These are phyloP conservation scores for Sebastes jordani DNA, from an alignment of 2,797 vertebrate genomes.

Conservation along the genomic window DNA sequence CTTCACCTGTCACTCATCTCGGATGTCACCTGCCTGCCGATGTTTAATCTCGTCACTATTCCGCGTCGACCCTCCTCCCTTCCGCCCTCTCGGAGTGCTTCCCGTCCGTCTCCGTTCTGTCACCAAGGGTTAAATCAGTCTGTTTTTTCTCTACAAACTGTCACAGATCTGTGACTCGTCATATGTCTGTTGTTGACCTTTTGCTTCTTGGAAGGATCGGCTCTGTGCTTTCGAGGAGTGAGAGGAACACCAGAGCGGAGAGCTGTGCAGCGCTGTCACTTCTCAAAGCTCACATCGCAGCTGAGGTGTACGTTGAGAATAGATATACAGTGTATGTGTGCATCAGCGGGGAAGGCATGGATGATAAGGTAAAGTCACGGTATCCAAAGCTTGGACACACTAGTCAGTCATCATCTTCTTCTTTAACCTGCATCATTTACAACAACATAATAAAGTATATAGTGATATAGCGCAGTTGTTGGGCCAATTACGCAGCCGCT, in stretches of 20 bases:
- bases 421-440: neutral
- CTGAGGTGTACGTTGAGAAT: neutral
- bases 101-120: constrained; percentile 21
- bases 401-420: neutral
- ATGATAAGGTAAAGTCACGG: neutral
- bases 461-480: neutral
- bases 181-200: constrained; percentile 50
- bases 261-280: constrained; percentile 3
- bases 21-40: constrained; percentile 53
- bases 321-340: neutral
- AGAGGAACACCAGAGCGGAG: constrained; percentile 3
- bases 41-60: constrained; percentile 9
- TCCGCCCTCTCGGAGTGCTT: neutral
- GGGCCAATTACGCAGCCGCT: neutral
- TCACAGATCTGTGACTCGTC: constrained; percentile 34
- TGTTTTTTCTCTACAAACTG: constrained; percentile 4
- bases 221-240: constrained; percentile 32
- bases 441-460: neutral
- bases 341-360: neutral
- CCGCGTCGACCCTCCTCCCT: neutral
- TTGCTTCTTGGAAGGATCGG: constrained; percentile 1
- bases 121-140: constrained; percentile 42
- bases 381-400: neutral
- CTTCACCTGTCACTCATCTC: constrained; percentile 53
- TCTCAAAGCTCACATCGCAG: neutral